Percentiles rank a stretch among this genome's conserved stretches.
phyloP scores from a whole-genome alignment of 2,113 vertebrate species.

The Sprattus sprattus region DNA sequence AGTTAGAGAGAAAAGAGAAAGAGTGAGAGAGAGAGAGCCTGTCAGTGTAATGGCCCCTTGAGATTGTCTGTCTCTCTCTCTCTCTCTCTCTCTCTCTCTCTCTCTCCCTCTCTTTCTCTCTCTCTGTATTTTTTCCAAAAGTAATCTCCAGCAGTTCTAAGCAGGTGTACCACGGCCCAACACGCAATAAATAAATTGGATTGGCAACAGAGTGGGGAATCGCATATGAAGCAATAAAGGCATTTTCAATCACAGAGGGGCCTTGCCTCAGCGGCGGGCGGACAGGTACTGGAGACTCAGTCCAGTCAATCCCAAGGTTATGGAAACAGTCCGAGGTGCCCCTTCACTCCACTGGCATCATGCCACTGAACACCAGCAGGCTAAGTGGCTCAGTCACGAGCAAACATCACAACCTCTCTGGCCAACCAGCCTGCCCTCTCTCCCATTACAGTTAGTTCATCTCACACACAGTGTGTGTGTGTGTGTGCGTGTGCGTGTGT shows the following conservation, averaged over 20 bases:
- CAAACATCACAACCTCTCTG: background rate
- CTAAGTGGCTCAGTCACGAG: background rate
- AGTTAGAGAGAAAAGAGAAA: background rate
- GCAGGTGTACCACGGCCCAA: conserved; percentile 57
- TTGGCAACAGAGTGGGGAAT: conserved; percentile 68
- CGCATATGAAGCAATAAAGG: conserved; percentile 71
- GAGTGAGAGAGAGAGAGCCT: conserved; percentile 36
- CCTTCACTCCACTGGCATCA: background rate
- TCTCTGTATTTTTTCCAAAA: conserved; percentile 46
- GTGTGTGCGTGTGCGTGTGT: conserved; percentile 24
- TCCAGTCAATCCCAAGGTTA: conserved; percentile 52
- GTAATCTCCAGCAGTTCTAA: conserved; percentile 63
- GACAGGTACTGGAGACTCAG: conserved; percentile 51
- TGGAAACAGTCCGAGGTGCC: background rate
- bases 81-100: background rate
- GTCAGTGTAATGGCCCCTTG: conserved; percentile 52
- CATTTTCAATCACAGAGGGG: conserved; percentile 69
- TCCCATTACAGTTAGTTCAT: background rate
- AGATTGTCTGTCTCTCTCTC: conserved; percentile 35
- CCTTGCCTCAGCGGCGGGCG: conserved; percentile 29
- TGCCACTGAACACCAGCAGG: background rate
- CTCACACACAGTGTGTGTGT: conserved; percentile 25
- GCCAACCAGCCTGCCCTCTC: background rate
- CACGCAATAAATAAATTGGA: conserved; percentile 72
- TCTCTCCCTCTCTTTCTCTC: conserved; percentile 39